phyloP scores from a whole-genome alignment of 1,140 invertebrate genomes.

The Tetragnatha versicolor region DNA sequence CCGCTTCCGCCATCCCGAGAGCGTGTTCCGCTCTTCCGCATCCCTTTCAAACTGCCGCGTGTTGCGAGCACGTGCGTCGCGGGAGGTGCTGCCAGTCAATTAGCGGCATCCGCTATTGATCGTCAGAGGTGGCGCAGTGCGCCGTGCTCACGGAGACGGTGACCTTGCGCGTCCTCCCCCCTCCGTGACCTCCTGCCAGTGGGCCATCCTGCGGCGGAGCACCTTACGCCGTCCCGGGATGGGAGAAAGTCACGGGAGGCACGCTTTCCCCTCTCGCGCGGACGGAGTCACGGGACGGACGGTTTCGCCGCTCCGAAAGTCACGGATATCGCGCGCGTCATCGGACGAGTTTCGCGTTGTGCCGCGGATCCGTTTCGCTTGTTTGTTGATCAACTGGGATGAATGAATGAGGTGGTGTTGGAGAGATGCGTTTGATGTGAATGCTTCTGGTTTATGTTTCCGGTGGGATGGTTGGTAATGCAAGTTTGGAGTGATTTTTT shows the following conservation, averaged over 20 bases:
- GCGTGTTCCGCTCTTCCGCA: too few species aligned
- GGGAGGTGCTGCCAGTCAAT: constrained; percentile 5
- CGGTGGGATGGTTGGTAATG: too few species aligned
- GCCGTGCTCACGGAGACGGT: constrained; percentile 40
- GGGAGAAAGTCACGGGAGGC: not conserved
- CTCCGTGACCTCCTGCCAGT: constrained; percentile 39
- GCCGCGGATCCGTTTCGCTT: too few species aligned
- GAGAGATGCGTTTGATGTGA: too few species aligned
- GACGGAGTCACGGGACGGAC: not conserved
- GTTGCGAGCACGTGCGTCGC: too few species aligned
- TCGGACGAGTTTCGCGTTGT: not conserved
- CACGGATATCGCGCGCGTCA: not conserved
- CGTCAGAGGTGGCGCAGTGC: constrained; percentile 49
- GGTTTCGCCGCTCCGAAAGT: not conserved
- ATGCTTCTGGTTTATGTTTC: too few species aligned
- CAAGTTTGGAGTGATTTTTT: too few species aligned
- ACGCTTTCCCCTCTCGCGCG: not conserved
- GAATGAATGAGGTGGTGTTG: too few species aligned
- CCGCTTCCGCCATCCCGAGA: too few species aligned
- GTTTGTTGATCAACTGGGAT: too few species aligned
- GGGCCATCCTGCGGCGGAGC: constrained; percentile 22
- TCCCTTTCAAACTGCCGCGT: too few species aligned
- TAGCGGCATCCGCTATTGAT: constrained; percentile 48
- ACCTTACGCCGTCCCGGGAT: not conserved
- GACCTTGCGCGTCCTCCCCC: constrained; percentile 44